Evolutionary conservation across 2,797 vertebrate genomes (phyloP).

Genomic region (Tokudaia muenninki): DNA sequence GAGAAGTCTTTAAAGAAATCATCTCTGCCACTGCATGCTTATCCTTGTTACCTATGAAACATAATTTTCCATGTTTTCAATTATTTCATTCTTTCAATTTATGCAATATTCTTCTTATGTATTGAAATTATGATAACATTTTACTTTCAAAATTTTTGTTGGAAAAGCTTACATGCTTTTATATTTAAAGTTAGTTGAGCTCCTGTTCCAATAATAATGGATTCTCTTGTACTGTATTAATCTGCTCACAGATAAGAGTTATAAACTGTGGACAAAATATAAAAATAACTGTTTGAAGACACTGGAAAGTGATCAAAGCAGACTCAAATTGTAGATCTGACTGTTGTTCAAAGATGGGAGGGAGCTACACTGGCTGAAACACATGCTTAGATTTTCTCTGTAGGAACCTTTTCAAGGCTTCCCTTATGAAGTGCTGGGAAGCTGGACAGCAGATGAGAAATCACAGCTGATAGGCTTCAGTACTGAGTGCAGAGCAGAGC

Average conservation of each 20-base stretch:
- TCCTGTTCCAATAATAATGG: constrained; percentile 33
- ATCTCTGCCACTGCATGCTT: constrained; percentile 22
- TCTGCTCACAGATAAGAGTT: constrained; percentile 8
- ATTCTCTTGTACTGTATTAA: constrained; percentile 29
- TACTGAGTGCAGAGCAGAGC: neutral
- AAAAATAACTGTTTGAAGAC: constrained; percentile 38
- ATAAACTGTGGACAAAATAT: constrained; percentile 51
- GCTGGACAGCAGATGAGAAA: neutral
- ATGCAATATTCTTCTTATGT: neutral
- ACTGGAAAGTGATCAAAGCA: neutral
- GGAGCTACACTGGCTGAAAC: neutral
- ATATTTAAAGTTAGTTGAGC: constrained; percentile 42
- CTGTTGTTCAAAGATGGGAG: neutral
- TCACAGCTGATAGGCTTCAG: neutral
- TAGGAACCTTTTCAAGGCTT: neutral
- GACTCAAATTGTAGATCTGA: constrained; percentile 45
- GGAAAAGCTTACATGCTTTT: constrained; percentile 33
- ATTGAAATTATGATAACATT: constrained; percentile 32
- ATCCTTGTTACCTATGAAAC: constrained; percentile 43
- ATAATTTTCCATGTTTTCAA: constrained; percentile 40
- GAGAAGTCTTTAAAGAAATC: constrained; percentile 14
- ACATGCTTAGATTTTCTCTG: neutral
- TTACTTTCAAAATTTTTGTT: constrained; percentile 39
- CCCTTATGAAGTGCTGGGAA: neutral
- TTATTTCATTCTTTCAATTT: constrained; percentile 57